A percentile compares a stretch with the other conserved stretches of the same genome.
Conservation (phyloP, 2,113 vertebrate species). For the Chrysemys picta region DNA sequence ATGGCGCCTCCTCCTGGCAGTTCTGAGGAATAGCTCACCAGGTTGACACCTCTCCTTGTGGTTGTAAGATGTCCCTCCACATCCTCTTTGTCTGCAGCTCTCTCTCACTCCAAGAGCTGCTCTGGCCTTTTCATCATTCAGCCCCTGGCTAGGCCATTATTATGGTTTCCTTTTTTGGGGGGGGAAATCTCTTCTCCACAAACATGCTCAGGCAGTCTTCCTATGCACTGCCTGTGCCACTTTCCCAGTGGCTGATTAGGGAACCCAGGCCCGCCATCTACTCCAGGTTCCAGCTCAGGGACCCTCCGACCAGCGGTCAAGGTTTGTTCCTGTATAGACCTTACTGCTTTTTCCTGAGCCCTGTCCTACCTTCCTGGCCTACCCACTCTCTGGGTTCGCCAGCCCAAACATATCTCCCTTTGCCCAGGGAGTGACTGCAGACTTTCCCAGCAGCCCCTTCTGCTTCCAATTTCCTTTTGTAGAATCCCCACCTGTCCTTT, state of each 20-base stretch:
- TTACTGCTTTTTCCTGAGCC: neutral
- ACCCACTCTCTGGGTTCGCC: neutral
- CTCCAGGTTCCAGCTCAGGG: neutral
- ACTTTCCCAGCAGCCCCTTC: neutral
- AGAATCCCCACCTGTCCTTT: neutral
- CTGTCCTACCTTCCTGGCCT: neutral
- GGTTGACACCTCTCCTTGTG: neutral
- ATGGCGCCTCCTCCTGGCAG: neutral
- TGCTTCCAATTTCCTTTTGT: neutral
- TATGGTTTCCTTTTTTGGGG: neutral
- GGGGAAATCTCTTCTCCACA: neutral
- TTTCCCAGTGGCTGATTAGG: neutral
- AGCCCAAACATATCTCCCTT: neutral
- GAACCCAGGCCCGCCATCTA: neutral
- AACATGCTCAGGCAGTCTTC: neutral
- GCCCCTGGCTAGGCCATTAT: neutral
- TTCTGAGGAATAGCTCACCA: neutral
- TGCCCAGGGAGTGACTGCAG: neutral
- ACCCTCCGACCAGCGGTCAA: neutral
- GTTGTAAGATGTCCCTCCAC: neutral
- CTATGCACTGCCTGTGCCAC: neutral
- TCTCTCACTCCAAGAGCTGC: neutral
- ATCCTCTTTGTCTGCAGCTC: neutral
- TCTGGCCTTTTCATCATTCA: neutral
- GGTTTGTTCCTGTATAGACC: neutral